phyloP scores from a whole-genome alignment of 2,113 vertebrate species.

The Bujurquina vittata region DNA sequence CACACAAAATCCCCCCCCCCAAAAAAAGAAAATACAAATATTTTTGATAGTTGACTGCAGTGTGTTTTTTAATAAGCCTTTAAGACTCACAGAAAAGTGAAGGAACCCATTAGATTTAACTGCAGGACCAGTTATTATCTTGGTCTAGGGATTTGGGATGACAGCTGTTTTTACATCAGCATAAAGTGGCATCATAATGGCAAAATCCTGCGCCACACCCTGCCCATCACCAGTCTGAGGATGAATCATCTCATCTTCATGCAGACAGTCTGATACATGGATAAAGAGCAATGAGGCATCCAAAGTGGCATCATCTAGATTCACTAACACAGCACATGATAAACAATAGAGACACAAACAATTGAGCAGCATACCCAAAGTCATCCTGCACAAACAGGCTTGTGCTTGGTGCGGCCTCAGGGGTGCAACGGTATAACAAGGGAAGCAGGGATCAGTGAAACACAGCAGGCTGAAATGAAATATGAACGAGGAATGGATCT shows the following conservation, averaged over 20 bases:
- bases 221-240: slow-evolving; percentile 23
- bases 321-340: neutral
- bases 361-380: neutral
- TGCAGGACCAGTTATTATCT: slow-evolving; percentile 47
- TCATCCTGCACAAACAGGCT: slow-evolving; percentile 43
- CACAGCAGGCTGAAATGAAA: slow-evolving; percentile 56
- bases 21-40: neutral
- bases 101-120: slow-evolving; percentile 49
- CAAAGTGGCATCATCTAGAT: slow-evolving; percentile 21
- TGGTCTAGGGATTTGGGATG: slow-evolving; percentile 28
- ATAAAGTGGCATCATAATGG: slow-evolving; percentile 34
- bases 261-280: slow-evolving; percentile 15
- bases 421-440: slow-evolving; percentile 32
- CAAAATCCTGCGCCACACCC: slow-evolving; percentile 40
- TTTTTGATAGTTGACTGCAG: slow-evolving; percentile 1
- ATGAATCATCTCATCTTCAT: slow-evolving; percentile 46
- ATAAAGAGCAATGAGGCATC: slow-evolving; percentile 21
- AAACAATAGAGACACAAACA: slow-evolving; percentile 13
- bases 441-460: slow-evolving; percentile 31
- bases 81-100: slow-evolving; percentile 24
- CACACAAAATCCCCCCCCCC: no score
- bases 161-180: slow-evolving; percentile 34
- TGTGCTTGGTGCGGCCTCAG: slow-evolving; percentile 24
- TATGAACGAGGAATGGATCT: slow-evolving; percentile 54
- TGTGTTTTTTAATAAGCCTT: slow-evolving; percentile 27